phyloP scores from a whole-genome alignment of 1,140 invertebrate genomes.

The Episyrphus balteatus region DNA sequence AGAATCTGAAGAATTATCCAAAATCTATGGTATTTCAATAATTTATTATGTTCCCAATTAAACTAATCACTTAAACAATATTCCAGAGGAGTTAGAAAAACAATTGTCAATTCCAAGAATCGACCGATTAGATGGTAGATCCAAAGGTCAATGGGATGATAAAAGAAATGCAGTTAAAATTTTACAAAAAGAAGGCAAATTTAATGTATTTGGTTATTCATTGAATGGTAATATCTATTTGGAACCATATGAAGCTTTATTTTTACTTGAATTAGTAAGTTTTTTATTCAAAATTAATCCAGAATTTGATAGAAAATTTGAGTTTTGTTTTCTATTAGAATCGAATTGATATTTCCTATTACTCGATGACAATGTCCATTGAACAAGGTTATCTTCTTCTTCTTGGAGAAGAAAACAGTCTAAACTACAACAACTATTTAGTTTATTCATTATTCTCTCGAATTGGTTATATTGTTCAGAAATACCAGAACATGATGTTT shows the following conservation, averaged over 20 bases:
- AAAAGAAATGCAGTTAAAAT: constrained; percentile 23
- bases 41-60: neutral
- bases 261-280: constrained; percentile 25
- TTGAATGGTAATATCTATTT: constrained; percentile 16
- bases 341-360: constrained; percentile 24
- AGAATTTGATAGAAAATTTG: no score
- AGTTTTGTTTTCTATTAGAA: constrained; percentile 10
- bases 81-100: constrained; percentile 13
- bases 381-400: constrained; percentile 27
- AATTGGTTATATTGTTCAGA: constrained; percentile 26
- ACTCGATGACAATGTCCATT: constrained; percentile 15
- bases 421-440: constrained; percentile 22
- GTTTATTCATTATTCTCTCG: constrained; percentile 25
- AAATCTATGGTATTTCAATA: neutral
- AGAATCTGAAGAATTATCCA: neutral
- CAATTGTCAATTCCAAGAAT: constrained; percentile 20
- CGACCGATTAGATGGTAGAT: constrained; percentile 19
- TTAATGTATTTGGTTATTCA: constrained; percentile 24
- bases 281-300: neutral
- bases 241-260: constrained; percentile 28
- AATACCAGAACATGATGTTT: constrained; percentile 8
- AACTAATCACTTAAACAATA: neutral
- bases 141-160: constrained; percentile 18
- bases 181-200: constrained; percentile 28
- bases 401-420: constrained; percentile 14